phyloP scores from a whole-genome alignment of 2,888 invertebrate species.

The Uloborus plumipes region DNA sequence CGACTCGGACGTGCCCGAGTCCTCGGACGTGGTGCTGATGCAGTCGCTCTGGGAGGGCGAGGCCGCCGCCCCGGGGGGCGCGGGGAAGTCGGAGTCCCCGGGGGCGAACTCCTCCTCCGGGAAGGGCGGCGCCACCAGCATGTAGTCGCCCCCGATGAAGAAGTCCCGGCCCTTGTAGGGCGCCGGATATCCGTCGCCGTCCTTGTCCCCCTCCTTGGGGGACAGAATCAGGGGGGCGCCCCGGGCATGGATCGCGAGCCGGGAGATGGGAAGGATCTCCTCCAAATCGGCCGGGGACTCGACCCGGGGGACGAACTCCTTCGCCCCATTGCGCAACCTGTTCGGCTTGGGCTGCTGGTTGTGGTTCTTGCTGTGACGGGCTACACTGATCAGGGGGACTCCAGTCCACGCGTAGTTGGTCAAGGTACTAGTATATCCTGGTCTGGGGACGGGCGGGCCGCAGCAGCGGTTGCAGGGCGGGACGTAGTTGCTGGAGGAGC shows the following conservation, averaged over 20 bases:
- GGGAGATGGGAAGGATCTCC: conserved; percentile 76
- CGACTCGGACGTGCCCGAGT: conserved; percentile 61
- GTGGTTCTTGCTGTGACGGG: conserved; percentile 74
- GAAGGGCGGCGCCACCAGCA: conserved; percentile 38
- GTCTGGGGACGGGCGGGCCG: conserved; percentile 14
- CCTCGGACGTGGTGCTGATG: conserved; percentile 63
- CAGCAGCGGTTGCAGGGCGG: conserved; percentile 51
- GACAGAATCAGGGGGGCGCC: conserved; percentile 86
- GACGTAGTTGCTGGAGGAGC: conserved; percentile 18
- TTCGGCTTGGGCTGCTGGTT: conserved; percentile 61
- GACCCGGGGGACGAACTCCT: conserved; percentile 18
- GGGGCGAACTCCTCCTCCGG: conserved; percentile 16
- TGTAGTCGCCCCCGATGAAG: conserved; percentile 27
- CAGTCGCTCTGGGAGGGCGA: conserved; percentile 53
- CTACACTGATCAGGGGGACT: conserved; percentile 85
- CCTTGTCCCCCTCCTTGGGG: conserved; percentile 41
- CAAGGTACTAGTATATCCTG: conserved; percentile 24
- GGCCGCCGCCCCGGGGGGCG: conserved; percentile 5
- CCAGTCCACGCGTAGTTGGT: conserved; percentile 77
- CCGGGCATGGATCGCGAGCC: conserved; percentile 85
- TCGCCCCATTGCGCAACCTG: neutral
- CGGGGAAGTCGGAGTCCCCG: neutral
- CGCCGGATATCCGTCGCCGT: conserved; percentile 7
- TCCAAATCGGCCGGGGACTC: conserved; percentile 65
- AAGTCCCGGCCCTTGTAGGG: conserved; percentile 35